Percentiles rank a stretch among this genome's conserved stretches.
phyloP scores from a whole-genome alignment of 2,888 invertebrate species.

The Eueremaeus valkanovi region DNA sequence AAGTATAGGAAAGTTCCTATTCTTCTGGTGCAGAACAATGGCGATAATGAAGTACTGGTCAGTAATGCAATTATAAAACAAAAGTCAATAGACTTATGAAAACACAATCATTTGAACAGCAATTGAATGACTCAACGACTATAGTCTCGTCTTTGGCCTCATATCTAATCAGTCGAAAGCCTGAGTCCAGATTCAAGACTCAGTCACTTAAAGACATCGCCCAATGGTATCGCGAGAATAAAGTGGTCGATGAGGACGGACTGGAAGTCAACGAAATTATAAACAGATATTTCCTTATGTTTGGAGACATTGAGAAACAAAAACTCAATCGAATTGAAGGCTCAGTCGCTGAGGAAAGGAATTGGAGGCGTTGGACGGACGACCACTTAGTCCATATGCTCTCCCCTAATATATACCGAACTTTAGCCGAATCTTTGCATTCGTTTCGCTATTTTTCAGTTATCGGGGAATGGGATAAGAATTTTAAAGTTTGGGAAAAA shows the following conservation, averaged over 20 bases:
- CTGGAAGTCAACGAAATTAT: slow-evolving; percentile 67
- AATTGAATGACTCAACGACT: slow-evolving; percentile 87
- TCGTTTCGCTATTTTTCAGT: slow-evolving; percentile 92
- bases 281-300: slow-evolving; percentile 85
- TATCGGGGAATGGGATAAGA: slow-evolving; percentile 84
- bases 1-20: slow-evolving; percentile 92
- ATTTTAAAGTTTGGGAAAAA: slow-evolving; percentile 81
- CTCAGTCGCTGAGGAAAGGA: slow-evolving; percentile 66
- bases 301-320: slow-evolving; percentile 56
- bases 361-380: slow-evolving; percentile 96
- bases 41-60: slow-evolving; percentile 19
- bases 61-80: too few species aligned
- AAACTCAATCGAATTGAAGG: slow-evolving; percentile 34
- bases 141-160: slow-evolving; percentile 85
- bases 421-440: slow-evolving; percentile 73
- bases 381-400: slow-evolving; percentile 81
- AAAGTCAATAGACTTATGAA: background rate
- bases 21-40: slow-evolving; percentile 58
- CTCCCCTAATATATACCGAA: slow-evolving; percentile 95
- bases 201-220: slow-evolving; percentile 33
- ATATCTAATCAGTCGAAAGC: slow-evolving; percentile 57
- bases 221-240: slow-evolving; percentile 34
- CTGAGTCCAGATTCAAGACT: slow-evolving; percentile 16
- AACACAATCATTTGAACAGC: slow-evolving; percentile 58
- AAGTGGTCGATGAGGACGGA: slow-evolving; percentile 50